Conservation (phyloP, 1,140 invertebrate species). For the Drosophila takahashii region DNA sequence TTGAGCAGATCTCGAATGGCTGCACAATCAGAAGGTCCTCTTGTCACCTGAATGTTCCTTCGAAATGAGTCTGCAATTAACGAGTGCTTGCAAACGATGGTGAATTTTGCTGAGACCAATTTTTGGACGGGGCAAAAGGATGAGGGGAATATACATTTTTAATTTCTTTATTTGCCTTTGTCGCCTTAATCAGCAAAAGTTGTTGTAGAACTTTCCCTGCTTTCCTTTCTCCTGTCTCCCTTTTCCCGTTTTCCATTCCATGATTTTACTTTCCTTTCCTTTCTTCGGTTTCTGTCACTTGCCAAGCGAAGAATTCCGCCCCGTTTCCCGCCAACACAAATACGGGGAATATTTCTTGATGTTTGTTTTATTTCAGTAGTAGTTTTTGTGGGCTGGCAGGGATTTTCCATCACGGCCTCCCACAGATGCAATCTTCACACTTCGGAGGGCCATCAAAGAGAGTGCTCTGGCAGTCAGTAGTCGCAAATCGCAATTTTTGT, state of each 20-base stretch:
- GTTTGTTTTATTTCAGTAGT: constrained; percentile 51
- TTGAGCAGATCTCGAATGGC: constrained; percentile 30
- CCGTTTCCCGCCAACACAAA: constrained; percentile 42
- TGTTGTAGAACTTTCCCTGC: constrained; percentile 36
- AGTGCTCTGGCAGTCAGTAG: constrained; percentile 23
- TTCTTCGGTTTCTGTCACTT: constrained; percentile 28
- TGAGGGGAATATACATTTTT: constrained; percentile 33
- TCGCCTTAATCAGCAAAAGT: constrained; percentile 53
- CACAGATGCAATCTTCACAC: constrained; percentile 42
- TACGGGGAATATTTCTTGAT: constrained; percentile 45
- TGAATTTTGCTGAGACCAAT: constrained; percentile 4
- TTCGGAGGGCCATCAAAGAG: constrained; percentile 29
- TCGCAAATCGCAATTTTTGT: constrained; percentile 14
- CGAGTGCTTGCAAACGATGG: constrained; percentile 7
- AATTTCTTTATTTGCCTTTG: constrained; percentile 50
- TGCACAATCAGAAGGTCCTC: constrained; percentile 28
- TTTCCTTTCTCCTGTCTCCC: constrained; percentile 1
- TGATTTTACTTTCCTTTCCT: constrained; percentile 20
- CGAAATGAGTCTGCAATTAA: constrained; percentile 21
- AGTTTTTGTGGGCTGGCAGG: constrained; percentile 24
- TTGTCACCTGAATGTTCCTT: constrained; percentile 14
- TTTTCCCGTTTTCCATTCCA: neutral
- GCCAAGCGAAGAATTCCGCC: constrained; percentile 26
- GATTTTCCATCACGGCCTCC: neutral
- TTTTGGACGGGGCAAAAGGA: constrained; percentile 1